Conservation (phyloP, 2,888 invertebrate species). For the Drosophila setosimentum region DNA sequence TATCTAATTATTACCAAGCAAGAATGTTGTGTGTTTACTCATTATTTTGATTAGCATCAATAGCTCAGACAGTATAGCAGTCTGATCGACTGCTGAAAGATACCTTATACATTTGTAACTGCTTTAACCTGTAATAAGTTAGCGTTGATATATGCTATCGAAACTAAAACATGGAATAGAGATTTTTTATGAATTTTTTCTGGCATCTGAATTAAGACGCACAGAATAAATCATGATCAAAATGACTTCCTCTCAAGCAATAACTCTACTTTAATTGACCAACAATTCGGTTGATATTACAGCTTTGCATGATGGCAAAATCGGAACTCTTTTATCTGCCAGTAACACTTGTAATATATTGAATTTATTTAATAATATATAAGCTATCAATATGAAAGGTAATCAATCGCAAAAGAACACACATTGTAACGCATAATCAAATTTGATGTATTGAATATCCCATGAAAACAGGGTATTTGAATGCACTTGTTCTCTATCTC, state of each 20-base stretch:
- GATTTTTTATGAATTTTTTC: not conserved
- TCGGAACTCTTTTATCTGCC: not conserved
- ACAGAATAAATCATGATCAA: not conserved
- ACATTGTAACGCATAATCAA: not conserved
- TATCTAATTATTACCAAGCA: not conserved
- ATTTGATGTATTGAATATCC: not conserved
- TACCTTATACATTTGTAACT: not conserved
- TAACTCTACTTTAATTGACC: not conserved
- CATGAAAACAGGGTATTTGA: slow-evolving; percentile 2
- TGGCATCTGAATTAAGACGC: not conserved
- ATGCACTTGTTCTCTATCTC: not conserved
- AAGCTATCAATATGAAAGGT: not conserved
- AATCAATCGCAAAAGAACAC: not conserved
- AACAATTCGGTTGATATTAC: not conserved
- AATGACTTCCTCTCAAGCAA: not conserved
- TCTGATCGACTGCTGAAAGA: not conserved
- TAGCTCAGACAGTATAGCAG: not conserved
- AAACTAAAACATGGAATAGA: not conserved
- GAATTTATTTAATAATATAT: not conserved
- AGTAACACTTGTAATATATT: not conserved
- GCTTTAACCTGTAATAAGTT: not conserved
- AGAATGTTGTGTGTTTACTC: not conserved
- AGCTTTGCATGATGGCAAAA: not conserved
- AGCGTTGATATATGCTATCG: not conserved
- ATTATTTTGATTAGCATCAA: not conserved